Evolutionary conservation across 2,888 invertebrate genomes (phyloP), one percentile per base, ranked within the genome.

Genomic region (Nycteola revayana): DNA sequence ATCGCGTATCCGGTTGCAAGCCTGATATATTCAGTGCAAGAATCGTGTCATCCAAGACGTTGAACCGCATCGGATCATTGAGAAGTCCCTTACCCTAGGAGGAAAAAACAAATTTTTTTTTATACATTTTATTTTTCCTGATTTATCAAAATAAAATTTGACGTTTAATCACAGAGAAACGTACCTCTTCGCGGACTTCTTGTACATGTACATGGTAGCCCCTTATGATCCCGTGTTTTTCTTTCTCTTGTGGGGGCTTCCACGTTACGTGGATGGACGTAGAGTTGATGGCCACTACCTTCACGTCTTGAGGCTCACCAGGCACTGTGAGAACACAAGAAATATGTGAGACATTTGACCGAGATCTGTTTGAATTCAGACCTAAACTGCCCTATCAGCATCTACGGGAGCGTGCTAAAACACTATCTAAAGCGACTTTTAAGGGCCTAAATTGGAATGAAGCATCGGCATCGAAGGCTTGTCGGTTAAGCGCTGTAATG

Each of bases 151-250:
- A 5, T n/a, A 18, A 9, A 8, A 18, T n/a, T 21, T 7, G 2
- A 5, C 7, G 21, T 21, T 7, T 21, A 21, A n/a, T 2, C 4
- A 21, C 7, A 5, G 14, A 14, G 9, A 9, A 22, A 46, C 72
- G 69, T 75, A 95, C 96, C 92, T 95, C 95, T 72, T 95, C 94
- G 67, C 94, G 92, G 27, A 95, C 92, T 90, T 97, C 97, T 78
- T 97, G 97, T 1, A 97, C 95, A 75, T 98, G 96, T 36, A 99
- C 96, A 76, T 98, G 98, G 85, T 98, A 99, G 11, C 98, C 98
- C 42, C 98, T 92, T 56, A 99, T 98, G 53, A 98, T 94, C 27
- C 98, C 98, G 74, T 98, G 97, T 47, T 96, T 93, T 64, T 98
- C 97, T 66, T 96, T 95, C 57, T 95, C 94, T 41, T 92, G 91